Conservation (phyloP, 1,140 invertebrate species). For the Neelides sp. region DNA sequence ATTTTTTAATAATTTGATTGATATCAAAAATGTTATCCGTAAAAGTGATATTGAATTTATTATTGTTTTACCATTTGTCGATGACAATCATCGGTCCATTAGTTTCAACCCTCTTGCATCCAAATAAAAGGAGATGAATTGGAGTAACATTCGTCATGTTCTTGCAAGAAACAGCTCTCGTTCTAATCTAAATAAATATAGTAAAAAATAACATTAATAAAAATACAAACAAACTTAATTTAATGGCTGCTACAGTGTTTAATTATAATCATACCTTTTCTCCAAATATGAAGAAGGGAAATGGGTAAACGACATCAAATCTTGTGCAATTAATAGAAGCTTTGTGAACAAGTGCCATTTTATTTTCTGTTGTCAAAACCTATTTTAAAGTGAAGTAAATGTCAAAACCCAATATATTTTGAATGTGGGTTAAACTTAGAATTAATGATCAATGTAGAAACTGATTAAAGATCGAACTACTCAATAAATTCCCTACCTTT, state of each 20-base stretch:
- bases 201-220: background rate
- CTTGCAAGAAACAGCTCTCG: constrained; percentile 90
- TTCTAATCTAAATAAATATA: constrained; percentile 55
- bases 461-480: background rate
- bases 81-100: constrained; percentile 46
- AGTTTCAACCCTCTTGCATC: constrained; percentile 67
- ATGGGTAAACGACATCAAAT: constrained; percentile 69
- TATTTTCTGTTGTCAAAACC: constrained; percentile 89
- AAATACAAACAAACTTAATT: constrained; percentile 1
- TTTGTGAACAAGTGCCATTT: constrained; percentile 86
- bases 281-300: constrained; percentile 93
- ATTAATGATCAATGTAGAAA: background rate
- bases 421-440: background rate
- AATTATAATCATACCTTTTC: constrained; percentile 57
- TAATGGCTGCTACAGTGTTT: too few relatives aligned
- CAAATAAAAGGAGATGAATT: constrained; percentile 83
- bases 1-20: background rate
- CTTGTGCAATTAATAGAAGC: constrained; percentile 92
- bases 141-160: constrained; percentile 95
- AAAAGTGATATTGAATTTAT: background rate
- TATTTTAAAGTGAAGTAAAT: constrained; percentile 33
- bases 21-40: background rate
- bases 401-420: constrained; percentile 8
- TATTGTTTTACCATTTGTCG: constrained; percentile 57
- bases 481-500: constrained; percentile 47